Conservation (phyloP, 2,113 vertebrate genomes). For the Micronycteris hirsuta region DNA sequence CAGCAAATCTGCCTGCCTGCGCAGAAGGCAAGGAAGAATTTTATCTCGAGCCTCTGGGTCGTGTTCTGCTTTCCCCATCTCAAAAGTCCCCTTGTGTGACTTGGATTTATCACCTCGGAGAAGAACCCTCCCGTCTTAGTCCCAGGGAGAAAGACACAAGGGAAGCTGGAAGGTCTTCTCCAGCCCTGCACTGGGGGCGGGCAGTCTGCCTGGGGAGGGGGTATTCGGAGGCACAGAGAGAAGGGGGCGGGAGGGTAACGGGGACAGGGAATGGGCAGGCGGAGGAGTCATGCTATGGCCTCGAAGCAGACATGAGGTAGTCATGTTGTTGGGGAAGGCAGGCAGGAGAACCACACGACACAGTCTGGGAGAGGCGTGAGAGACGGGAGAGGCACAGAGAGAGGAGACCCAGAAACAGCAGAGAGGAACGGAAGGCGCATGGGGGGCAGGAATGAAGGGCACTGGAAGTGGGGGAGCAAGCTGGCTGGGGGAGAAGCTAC, state of each 20-base stretch:
- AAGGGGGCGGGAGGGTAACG: slow-evolving; percentile 36
- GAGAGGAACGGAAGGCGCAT: not conserved
- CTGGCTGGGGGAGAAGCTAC: not conserved
- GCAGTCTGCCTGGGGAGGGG: not conserved
- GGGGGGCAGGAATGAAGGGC: not conserved
- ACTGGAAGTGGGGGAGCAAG: not conserved
- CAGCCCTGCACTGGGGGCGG: not conserved
- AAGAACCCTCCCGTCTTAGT: not conserved
- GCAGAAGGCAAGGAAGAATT: not conserved
- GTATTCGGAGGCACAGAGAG: not conserved
- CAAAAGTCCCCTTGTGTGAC: not conserved
- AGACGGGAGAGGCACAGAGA: not conserved
- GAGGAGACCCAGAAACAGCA: not conserved
- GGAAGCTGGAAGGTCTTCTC: not conserved
- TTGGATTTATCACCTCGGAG: not conserved
- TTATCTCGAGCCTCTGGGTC: not conserved
- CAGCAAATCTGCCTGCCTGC: not conserved
- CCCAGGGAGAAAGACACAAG: not conserved
- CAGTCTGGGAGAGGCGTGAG: not conserved
- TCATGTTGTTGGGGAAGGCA: slow-evolving; percentile 79
- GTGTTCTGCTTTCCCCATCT: not conserved
- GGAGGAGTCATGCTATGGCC: slow-evolving; percentile 45
- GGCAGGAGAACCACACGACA: not conserved
- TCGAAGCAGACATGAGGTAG: slow-evolving; percentile 85
- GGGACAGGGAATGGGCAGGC: not conserved